phyloP scores from a whole-genome alignment of 1,140 invertebrate species.

The Drosophila ogumai region DNA sequence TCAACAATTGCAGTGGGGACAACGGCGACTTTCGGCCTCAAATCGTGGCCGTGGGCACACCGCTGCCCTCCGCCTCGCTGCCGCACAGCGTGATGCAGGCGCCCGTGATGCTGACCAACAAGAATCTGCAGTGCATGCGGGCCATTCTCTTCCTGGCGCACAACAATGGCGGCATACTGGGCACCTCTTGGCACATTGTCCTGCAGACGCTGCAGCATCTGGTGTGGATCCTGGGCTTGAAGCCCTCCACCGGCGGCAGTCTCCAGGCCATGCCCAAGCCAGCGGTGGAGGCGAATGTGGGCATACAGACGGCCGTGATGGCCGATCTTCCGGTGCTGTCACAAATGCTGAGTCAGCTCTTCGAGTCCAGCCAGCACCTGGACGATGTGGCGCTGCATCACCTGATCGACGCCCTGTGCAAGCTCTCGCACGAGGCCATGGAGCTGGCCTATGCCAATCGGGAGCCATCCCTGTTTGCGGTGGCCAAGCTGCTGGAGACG shows the following conservation, averaged over 20 bases:
- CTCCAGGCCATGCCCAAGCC: slow-evolving; percentile 89
- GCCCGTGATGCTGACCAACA: slow-evolving; percentile 99
- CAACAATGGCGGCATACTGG: slow-evolving; percentile 95
- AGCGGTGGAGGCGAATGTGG: slow-evolving; percentile 93
- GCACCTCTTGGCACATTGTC: slow-evolving; percentile 97
- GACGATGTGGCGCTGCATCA: slow-evolving; percentile 98
- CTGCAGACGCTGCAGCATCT: slow-evolving; percentile 98
- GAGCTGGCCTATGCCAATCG: slow-evolving; percentile 97
- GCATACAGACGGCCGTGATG: slow-evolving; percentile 98
- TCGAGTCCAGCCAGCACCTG: slow-evolving; percentile 97
- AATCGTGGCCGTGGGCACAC: slow-evolving; percentile 97
- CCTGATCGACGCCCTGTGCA: slow-evolving; percentile 98
- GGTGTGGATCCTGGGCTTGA: slow-evolving; percentile 98
- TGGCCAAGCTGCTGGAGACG: slow-evolving; percentile 98
- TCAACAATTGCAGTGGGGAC: slow-evolving; percentile 86
- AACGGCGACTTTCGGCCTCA: slow-evolving; percentile 91
- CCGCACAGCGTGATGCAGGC: slow-evolving; percentile 91
- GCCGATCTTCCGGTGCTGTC: slow-evolving; percentile 97
- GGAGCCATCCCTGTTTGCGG: slow-evolving; percentile 98
- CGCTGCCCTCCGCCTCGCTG: slow-evolving; percentile 92
- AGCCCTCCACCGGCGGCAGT: slow-evolving; percentile 96
- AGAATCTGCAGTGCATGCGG: slow-evolving; percentile 98
- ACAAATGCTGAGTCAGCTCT: slow-evolving; percentile 95
- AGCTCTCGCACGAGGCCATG: slow-evolving; percentile 98
- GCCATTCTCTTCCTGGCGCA: slow-evolving; percentile 95